These are phyloP conservation scores for Drosophila leontia DNA, from an alignment of 1,140 invertebrate genomes.

Conservation along the genomic window DNA sequence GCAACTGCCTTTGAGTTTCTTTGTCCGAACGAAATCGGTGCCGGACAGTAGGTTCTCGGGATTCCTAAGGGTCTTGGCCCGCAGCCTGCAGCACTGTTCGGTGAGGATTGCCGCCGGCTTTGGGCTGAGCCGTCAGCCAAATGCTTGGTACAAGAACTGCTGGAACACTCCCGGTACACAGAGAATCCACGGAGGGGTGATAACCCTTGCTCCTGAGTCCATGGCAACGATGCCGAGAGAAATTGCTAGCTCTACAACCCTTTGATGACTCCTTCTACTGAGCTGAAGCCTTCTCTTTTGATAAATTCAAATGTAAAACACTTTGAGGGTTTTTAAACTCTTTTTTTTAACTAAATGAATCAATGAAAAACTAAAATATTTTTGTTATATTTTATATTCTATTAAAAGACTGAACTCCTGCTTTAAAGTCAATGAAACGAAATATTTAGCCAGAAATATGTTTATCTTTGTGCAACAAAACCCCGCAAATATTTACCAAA, in stretches of 20 bases:
- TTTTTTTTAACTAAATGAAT: background rate
- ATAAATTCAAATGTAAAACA: background rate
- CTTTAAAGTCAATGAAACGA: background rate
- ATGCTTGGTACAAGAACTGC: conserved; percentile 65
- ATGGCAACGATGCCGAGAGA: accelerated
- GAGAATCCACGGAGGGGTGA: background rate
- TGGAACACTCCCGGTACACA: conserved; percentile 46
- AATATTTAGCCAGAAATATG: background rate
- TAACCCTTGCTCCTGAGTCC: too few species aligned
- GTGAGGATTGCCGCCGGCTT: conserved; percentile 48
- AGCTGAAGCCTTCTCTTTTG: too few species aligned
- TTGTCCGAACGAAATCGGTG: background rate
- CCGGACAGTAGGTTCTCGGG: conserved; percentile 2
- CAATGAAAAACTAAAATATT: background rate
- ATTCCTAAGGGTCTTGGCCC: conserved; percentile 11
- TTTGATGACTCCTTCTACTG: background rate
- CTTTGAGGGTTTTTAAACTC: background rate
- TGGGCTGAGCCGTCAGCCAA: conserved; percentile 52
- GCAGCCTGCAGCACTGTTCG: conserved; percentile 24
- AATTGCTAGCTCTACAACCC: background rate
- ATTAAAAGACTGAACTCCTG: background rate
- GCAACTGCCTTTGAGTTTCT: background rate
- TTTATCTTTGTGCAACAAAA: conserved; percentile 6
- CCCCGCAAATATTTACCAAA: background rate
- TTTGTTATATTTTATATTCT: background rate